These are phyloP conservation scores for Pteropus rufus DNA, from an alignment of 2,797 vertebrate species.

Conservation along the genomic window DNA sequence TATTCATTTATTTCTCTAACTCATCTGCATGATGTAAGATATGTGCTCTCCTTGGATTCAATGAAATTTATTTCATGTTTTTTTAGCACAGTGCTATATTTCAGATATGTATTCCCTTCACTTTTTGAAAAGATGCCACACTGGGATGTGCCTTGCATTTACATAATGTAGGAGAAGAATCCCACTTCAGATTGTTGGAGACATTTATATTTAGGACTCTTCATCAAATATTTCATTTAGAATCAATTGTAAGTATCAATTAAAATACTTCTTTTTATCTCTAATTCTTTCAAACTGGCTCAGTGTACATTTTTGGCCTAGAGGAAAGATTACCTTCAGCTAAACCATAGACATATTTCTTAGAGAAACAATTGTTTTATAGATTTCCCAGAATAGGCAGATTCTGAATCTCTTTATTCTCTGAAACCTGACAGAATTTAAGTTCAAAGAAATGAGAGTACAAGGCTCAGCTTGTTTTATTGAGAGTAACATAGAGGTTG, in stretches of 20 bases:
- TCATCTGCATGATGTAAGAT: not conserved
- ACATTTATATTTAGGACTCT: not conserved
- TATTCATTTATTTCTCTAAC: conserved; percentile 18
- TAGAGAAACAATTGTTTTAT: conserved; percentile 1
- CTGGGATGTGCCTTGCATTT: not conserved
- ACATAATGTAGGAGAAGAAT: not conserved
- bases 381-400: not conserved
- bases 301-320: not conserved
- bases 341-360: conserved; percentile 47
- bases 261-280: not conserved
- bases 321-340: conserved; percentile 36
- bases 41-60: not conserved
- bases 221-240: conserved; percentile 30
- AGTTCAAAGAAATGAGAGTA: conserved; percentile 46
- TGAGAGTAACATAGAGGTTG: conserved; percentile 19
- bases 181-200: not conserved
- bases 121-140: conserved; percentile 7
- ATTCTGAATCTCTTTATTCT: conserved; percentile 37
- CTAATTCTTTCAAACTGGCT: not conserved
- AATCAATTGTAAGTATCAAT: no score
- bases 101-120: not conserved
- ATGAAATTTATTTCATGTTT: not conserved
- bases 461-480: not conserved
- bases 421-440: conserved; percentile 45
- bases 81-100: not conserved